A percentile compares a stretch with the other conserved stretches of the same genome.
Conservation (phyloP, 2,797 vertebrate species). For the Hypotaenidia okinawae region DNA sequence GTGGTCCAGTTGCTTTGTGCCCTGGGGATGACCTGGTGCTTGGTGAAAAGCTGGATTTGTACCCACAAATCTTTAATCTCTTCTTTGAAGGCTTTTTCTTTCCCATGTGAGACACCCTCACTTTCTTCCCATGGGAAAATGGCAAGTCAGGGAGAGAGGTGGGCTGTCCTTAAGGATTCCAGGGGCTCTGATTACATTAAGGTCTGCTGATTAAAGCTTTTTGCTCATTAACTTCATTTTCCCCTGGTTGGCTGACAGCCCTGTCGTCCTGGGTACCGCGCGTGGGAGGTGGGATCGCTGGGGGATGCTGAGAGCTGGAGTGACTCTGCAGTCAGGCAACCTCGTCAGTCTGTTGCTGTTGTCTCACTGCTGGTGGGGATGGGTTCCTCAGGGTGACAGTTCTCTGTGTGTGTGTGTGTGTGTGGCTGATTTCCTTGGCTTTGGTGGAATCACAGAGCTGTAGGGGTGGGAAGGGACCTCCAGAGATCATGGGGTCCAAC, state of each 20-base stretch:
- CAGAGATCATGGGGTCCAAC: no score
- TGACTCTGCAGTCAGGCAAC: neutral
- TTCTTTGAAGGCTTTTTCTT: neutral
- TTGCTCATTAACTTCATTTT: slow-evolving; percentile 30
- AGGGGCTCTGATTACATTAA: neutral
- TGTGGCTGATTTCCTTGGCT: no score
- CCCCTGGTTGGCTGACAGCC: neutral
- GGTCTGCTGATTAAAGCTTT: neutral
- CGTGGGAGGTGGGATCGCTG: neutral
- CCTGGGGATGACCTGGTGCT: neutral
- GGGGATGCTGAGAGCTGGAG: neutral
- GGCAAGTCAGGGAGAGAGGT: rapidly evolving
- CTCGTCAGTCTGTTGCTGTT: neutral
- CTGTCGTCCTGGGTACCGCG: neutral
- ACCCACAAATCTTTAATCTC: rapidly evolving
- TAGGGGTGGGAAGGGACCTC: no score
- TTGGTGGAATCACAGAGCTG: no score
- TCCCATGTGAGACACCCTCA: rapidly evolving
- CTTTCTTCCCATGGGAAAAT: slow-evolving; percentile 56
- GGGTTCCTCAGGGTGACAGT: neutral
- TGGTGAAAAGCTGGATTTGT: neutral
- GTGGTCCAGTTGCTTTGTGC: rapidly evolving
- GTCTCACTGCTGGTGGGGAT: neutral
- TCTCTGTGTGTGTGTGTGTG: neutral
- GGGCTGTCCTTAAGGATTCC: neutral